These are phyloP conservation scores for Zaprionus africanus DNA, from an alignment of 1,140 invertebrate species.

Conservation along the genomic window DNA sequence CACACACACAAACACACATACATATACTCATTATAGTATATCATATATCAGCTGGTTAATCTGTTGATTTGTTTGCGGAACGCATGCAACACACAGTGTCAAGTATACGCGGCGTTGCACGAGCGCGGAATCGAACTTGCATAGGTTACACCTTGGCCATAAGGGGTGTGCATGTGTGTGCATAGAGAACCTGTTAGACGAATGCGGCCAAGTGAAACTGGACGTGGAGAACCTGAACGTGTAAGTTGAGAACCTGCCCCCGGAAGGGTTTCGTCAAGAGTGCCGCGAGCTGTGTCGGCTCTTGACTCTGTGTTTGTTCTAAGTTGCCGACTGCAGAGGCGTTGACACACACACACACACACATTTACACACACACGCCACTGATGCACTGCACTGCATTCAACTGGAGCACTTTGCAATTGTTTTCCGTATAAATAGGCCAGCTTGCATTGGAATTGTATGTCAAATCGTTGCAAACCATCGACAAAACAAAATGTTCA, in stretches of 20 bases:
- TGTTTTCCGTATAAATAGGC: slow-evolving; percentile 73
- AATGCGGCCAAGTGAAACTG: slow-evolving; percentile 43
- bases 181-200: slow-evolving; percentile 47
- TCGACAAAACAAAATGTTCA: slow-evolving; percentile 78
- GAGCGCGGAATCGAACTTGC: slow-evolving; percentile 16
- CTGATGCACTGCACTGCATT: slow-evolving; percentile 53
- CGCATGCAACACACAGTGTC: slow-evolving; percentile 63
- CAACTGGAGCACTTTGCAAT: slow-evolving; percentile 57
- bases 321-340: slow-evolving; percentile 63
- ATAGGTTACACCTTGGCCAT: slow-evolving; percentile 10
- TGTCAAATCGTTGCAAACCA: slow-evolving; percentile 75
- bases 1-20: background rate
- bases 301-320: slow-evolving; percentile 12
- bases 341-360: slow-evolving; percentile 40
- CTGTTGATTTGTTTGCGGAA: slow-evolving; percentile 42
- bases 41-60: slow-evolving; percentile 20
- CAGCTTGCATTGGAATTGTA: slow-evolving; percentile 52
- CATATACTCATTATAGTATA: background rate
- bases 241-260: slow-evolving; percentile 73
- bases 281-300: slow-evolving; percentile 37
- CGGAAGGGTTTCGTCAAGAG: slow-evolving; percentile 73
- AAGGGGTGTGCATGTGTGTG: background rate
- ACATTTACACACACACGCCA: background rate
- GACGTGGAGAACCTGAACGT: slow-evolving; percentile 17
- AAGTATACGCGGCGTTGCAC: slow-evolving; percentile 70